Evolutionary conservation across 2,888 invertebrate genomes (phyloP).

Genomic region (Xanthia icteritia): DNA sequence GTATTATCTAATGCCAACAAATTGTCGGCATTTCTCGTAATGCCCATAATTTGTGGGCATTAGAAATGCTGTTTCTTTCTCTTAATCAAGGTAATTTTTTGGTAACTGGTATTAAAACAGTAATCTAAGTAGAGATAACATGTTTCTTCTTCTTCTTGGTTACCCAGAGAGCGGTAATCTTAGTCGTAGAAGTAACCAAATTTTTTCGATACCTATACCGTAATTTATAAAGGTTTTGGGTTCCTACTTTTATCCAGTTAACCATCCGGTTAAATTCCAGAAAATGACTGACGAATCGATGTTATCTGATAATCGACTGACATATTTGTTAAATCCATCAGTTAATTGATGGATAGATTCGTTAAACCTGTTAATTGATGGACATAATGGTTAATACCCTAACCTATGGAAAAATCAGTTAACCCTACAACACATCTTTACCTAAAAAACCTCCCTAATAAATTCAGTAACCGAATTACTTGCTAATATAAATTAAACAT

Average conservation of each 20-base stretch:
- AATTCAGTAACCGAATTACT: conserved; percentile 1
- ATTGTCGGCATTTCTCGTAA: too few species aligned
- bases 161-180: too few species aligned
- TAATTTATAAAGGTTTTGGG: too few species aligned
- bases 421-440: background rate
- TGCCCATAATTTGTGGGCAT: too few species aligned
- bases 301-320: background rate
- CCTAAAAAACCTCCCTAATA: background rate
- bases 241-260: background rate
- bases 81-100: too few species aligned
- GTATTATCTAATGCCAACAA: too few species aligned
- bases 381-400: background rate
- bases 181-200: too few species aligned
- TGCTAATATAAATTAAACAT: conserved; percentile 27
- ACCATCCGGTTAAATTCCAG: background rate
- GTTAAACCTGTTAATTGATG: conserved; percentile 4
- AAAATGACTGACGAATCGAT: background rate
- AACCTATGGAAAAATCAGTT: background rate
- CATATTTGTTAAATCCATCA: background rate
- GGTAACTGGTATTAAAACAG: too few species aligned
- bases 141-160: too few species aligned
- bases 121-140: too few species aligned
- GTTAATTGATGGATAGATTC: background rate
- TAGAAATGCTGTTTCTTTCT: too few species aligned
- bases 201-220: too few species aligned